Conservation (phyloP, 1,140 invertebrate species). For the Polypedilum vanderplanki region DNA sequence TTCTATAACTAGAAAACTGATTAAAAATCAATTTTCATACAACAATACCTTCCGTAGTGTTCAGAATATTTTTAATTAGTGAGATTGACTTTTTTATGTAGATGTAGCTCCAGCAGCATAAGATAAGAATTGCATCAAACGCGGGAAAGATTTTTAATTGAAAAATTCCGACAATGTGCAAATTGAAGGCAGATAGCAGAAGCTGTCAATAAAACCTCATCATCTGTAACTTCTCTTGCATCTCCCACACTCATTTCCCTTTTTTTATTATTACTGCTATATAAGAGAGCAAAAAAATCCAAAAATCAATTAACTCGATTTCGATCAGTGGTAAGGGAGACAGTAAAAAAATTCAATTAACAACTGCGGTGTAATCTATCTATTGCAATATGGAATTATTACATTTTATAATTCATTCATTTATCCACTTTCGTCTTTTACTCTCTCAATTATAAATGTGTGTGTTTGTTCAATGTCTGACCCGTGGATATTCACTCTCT, state of each 20-base stretch:
- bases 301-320: conserved; percentile 4
- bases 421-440: too few species aligned
- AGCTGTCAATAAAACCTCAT: neutral
- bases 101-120: too few species aligned
- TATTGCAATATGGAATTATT: conserved; percentile 19
- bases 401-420: neutral
- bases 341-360: conserved; percentile 20
- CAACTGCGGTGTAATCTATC: neutral
- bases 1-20: neutral
- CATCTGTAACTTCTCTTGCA: neutral
- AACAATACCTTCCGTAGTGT: neutral
- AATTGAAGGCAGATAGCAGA: neutral
- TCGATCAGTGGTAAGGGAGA: neutral
- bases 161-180: too few species aligned
- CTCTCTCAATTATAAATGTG: neutral
- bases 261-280: neutral
- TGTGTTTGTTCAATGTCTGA: neutral
- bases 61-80: neutral
- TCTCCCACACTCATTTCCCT: neutral
- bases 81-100: neutral
- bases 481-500: neutral
- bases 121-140: too few species aligned
- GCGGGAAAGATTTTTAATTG: too few species aligned
- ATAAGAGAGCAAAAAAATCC: neutral
- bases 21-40: neutral